Evolutionary conservation across 2,113 vertebrate genomes (phyloP), one percentile per base, ranked within the genome.

Genomic region (Seriola rivoliana): DNA sequence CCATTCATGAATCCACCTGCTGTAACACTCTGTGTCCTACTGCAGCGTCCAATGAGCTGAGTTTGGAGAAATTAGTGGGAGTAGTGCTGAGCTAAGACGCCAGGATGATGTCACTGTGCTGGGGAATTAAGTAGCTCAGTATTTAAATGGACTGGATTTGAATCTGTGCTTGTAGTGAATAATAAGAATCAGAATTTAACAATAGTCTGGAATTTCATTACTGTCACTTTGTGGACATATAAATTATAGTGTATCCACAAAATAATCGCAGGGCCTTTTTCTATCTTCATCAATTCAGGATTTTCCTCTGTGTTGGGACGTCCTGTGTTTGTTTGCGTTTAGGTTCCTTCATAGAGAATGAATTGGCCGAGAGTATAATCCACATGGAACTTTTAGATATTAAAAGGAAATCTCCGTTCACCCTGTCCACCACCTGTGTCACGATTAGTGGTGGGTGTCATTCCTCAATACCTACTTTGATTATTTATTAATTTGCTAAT

Each of bases 1-100:
- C 40, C 80, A 85, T 87, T 91, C 86, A 91, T 84, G 64, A 88
- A 86, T 62, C 44, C 66, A 69, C 52, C 25, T 50, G 42, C 64
- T 71, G 54, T 68, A 52, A 59, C 64, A 34, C 50, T 23, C 23
- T 36, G 25, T 50, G 40, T 38, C 8, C n/a, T 29, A n/a, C 44
- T 71, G 19, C 19, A 44, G 40, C 29, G 50, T 21, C 46, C 59
- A 66, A 0, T 25, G 57, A 71, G 42, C 29, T 60, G 23, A 75
- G 59, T 76, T 58, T 74, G 46, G 42, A 57, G 16, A 63, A 68
- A 34, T 32, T 19, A 32, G 34, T 3, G 25, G 34, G 40, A 16
- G 58, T 25, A 65, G 38, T 66, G 63, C 29, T 55, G 12, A 57
- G n/a, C 23, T 75, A 46, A 63, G 44, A 66, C 29, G 13, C 38